Percentiles rank a stretch among this genome's conserved stretches.
Conservation (phyloP, 2,113 vertebrate genomes). For the human (Homo sapiens) region DNA sequence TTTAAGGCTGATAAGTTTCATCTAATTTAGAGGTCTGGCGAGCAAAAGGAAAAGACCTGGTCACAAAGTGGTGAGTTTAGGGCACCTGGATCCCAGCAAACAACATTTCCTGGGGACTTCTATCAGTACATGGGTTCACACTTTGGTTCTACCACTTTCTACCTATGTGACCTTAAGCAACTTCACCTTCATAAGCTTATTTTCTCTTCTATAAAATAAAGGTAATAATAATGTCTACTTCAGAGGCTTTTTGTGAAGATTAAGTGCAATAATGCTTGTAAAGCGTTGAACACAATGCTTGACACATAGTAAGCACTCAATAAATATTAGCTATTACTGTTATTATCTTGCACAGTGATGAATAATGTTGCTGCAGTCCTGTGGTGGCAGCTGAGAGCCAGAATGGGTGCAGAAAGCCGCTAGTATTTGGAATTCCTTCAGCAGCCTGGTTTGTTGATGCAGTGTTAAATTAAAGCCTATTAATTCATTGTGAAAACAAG, state of each 20-base stretch:
- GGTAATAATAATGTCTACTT: neutral
- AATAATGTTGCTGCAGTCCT: neutral
- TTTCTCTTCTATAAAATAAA: neutral
- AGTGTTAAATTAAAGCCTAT: conserved; percentile 79
- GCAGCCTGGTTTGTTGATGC: conserved; percentile 62
- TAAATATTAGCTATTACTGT: neutral
- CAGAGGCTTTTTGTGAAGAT: neutral
- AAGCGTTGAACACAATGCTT: neutral
- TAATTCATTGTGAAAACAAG: conserved; percentile 82
- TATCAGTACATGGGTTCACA: neutral
- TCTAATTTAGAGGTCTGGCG: neutral
- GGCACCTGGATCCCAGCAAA: neutral
- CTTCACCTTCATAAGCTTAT: neutral
- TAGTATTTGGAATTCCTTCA: conserved; percentile 71
- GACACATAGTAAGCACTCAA: neutral
- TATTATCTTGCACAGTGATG: neutral
- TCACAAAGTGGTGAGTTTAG: neutral
- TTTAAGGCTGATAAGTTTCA: neutral
- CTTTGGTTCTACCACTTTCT: too few species aligned
- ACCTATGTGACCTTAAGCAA: neutral
- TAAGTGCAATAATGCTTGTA: neutral
- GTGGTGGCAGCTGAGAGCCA: neutral
- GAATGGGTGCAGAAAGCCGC: neutral
- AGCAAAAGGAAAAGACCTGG: neutral
- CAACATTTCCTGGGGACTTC: neutral